Evolutionary conservation across 2,797 vertebrate species (phyloP), one percentile per base, ranked within the genome.

Genomic region (Micrastur ruficollis): DNA sequence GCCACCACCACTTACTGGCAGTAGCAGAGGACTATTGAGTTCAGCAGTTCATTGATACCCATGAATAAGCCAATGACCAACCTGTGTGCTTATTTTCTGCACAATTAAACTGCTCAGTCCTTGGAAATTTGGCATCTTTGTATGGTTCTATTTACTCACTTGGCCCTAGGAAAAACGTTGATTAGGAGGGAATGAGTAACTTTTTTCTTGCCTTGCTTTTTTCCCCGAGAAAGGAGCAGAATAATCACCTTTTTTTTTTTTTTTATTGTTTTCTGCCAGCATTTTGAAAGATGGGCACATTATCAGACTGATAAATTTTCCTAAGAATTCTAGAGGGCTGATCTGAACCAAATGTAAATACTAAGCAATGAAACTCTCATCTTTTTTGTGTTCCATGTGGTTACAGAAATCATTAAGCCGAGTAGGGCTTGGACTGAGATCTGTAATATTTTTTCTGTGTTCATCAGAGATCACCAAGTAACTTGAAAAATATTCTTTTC

Each of bases 261-360:
- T 6, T 1, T 18, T 36, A 31, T 53, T 70, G 18, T 90, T 89
- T 72, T 80, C 63, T 88, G 72, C 87, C 73, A 93, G n/a, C 34
- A 75, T 31, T 38, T 65, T 94, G 73, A 94, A 91, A 86, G 93
- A 90, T 79, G 40, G 82, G 47, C 87, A 71, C 32, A 53, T 91
- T 83, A 95, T 95, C 81, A 86, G 76, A 53, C 47, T 80, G 88
- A 88, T 91, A 92, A 55, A 84, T 90, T 90, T 92, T 95, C 73
- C 40, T 32, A 81, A 88, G 91, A 76, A 86, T 93, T 89, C 67
- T 84, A 62, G 59, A 81, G 46, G 22, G n/a, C 12, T 91, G 58
- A 95, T 92, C 83, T 76, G 67, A 95, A 89, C 66, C 93, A 96
- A 96, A 96, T 97, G 82, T 75, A 95, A 95, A 93, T 49, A 40